A percentile compares a stretch with the other conserved stretches of the same genome.
These are phyloP conservation scores for Dasypolia templi DNA, from an alignment of 2,888 invertebrate species.

Conservation along the genomic window DNA sequence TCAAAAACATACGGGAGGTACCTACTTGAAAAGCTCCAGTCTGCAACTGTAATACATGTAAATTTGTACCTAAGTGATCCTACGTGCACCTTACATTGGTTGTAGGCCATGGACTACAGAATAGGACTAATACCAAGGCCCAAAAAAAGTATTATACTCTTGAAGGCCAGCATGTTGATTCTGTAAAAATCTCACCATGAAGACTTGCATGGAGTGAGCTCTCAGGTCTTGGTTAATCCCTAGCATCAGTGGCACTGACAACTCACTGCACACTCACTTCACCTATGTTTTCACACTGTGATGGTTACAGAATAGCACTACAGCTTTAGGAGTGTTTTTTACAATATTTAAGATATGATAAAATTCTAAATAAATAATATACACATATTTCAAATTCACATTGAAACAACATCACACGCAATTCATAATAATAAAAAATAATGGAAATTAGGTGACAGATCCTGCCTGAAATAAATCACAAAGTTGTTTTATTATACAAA, in stretches of 20 bases:
- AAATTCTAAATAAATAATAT: constrained; percentile 51
- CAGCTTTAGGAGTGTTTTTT: constrained; percentile 25
- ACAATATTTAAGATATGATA: constrained; percentile 42
- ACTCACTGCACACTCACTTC: too few relatives aligned
- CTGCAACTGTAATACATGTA: constrained; percentile 43
- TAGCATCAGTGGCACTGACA: too few relatives aligned
- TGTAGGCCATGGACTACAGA: constrained; percentile 58
- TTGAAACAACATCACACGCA: constrained; percentile 18
- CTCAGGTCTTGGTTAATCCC: too few relatives aligned
- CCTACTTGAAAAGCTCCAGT: constrained; percentile 34
- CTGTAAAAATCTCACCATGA: too few relatives aligned
- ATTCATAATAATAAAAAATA: constrained; percentile 23
- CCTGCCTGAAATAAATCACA: constrained; percentile 55
- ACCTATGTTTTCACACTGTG: too few relatives aligned
- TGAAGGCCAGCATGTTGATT: too few relatives aligned
- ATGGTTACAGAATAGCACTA: too few relatives aligned
- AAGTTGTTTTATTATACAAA: constrained; percentile 39
- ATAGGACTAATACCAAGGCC: constrained; percentile 38
- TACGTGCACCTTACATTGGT: constrained; percentile 44
- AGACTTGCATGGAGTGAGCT: too few relatives aligned
- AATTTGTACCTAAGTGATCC: constrained; percentile 60
- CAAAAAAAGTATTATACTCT: constrained; percentile 17
- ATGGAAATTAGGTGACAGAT: constrained; percentile 26
- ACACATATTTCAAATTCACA: constrained; percentile 26
- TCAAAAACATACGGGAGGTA: constrained; percentile 36